Base-by-base conservation (phyloP, 1,140 invertebrate species). In the Cotesia chilonis region DNA sequence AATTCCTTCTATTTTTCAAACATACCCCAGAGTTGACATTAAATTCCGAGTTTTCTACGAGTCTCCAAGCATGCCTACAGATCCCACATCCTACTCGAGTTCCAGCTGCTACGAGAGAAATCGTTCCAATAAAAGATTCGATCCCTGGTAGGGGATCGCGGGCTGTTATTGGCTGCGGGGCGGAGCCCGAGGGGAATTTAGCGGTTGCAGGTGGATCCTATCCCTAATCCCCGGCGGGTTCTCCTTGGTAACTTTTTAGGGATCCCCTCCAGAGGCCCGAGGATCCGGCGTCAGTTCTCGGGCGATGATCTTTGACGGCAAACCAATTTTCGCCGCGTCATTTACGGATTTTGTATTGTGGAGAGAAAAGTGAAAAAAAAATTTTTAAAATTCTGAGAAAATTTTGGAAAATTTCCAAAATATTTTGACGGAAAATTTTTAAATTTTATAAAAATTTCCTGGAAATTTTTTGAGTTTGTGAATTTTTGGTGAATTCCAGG, bases 111-210 rank as follows among this genome's bases (percentile, higher is more conserved):
- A 28, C 28, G 28, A 28, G 28, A 28, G 28, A 28, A 28, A 28
- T 28, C 28, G 28, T 28, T 7, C 6, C 12, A 36, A 35, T 35
- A 68, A 65, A 65, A 12, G 37, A 51, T 20, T n/a, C n/a, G 17
- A 75, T 75, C 76, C 59, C 4, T 12, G 47, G 47, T 61, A 64
- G 28, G 66, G 78, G 75, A 77, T 75, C 71, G 78, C 75, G 68
- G 78, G 61, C 67, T 73, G 76, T 74, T 82, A 86, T 85, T 85
- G 85, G 83, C 76, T 78, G 78, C 76, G 79, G 84, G 83, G 82
- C 83, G 83, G 78, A 73, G 73, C 80, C 82, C 74, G 36, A 55
- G 68, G 72, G 76, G 78, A 74, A 74, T 74, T 73, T 69, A 73
- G 60, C 51, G 73, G 63, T 52, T 72, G 84, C 83, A 85, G 84